Evolutionary conservation across 2,888 invertebrate genomes (phyloP).

Genomic region (Drosophila monieri): DNA sequence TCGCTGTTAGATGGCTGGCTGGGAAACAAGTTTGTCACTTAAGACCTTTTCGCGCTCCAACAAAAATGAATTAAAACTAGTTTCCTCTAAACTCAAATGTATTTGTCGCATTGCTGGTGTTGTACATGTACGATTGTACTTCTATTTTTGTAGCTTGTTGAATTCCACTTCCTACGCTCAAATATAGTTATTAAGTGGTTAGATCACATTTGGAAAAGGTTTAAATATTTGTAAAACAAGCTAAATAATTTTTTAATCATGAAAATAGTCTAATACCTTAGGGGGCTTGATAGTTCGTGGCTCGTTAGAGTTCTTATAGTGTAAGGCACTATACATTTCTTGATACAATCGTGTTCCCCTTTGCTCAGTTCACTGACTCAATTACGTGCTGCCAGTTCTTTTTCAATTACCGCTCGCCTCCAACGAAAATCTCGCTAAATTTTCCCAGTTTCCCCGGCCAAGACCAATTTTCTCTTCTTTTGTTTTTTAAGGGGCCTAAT

Average conservation of each 20-base stretch:
- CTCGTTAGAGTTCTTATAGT: too few relatives aligned
- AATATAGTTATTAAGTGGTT: constrained; percentile 52
- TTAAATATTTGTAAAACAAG: constrained; percentile 23
- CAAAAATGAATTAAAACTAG: constrained; percentile 68
- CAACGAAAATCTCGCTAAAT: constrained; percentile 1
- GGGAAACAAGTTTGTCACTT: constrained; percentile 72
- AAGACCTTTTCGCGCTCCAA: constrained; percentile 71
- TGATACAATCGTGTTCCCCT: not conserved
- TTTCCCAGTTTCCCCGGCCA: constrained; percentile 21
- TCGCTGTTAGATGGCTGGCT: constrained; percentile 51
- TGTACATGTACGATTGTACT: constrained; percentile 35
- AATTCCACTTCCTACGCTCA: constrained; percentile 64
- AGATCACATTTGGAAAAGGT: constrained; percentile 26
- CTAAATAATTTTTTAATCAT: constrained; percentile 14
- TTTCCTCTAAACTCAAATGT: constrained; percentile 48
- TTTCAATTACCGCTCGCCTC: constrained; percentile 5
- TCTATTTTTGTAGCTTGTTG: constrained; percentile 36
- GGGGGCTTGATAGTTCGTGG: not conserved
- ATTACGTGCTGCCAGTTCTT: constrained; percentile 6
- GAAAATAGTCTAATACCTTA: not conserved
- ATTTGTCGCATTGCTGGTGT: constrained; percentile 42
- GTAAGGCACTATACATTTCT: not conserved
- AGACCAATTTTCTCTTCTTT: constrained; percentile 18
- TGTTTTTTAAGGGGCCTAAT: constrained; percentile 29
- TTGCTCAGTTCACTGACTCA: constrained; percentile 22